Base-by-base conservation (phyloP, 2,797 vertebrate species). In the Loriculus beryllinus region DNA sequence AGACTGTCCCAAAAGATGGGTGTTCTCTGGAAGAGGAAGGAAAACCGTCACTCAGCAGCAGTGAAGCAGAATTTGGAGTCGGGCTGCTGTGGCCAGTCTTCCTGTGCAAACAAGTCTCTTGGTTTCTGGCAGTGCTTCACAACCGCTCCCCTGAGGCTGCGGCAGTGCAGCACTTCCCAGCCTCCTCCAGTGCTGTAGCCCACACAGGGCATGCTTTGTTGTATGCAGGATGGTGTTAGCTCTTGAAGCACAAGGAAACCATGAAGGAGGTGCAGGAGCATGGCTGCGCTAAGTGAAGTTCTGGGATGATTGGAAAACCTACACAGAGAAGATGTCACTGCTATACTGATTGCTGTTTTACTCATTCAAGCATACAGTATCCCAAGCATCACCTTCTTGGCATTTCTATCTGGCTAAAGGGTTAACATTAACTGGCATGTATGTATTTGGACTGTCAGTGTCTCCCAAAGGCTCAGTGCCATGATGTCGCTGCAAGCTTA, bases 161-260 rank as follows among this genome's bases (percentile, higher is more conserved):
- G 17, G 56, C 26, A 75, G 16, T 2, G 8, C 29, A 29, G 75
- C 12, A 8, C 35, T 90, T 67, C 51, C 43, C 64, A n/a, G n/a
- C 26, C 33, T 39, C 70, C 59, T 54, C 42, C 45, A 31, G 26
- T 4, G 33, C 21, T 9, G 39, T 33, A 63, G 76, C 49, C 49
- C 20, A 9, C 1, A 0, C 1, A 0, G 33, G 51, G 31, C 48
- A 47, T 5, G 0, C 33, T 45, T 8, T 13, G 37, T 4, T 29
- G 28, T 26, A 59, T 1, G 3, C 10, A 31, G 56, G 59, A 63
- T 1, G 18, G 28, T 18, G 43, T 70, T 33, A 63, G n/a, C 49
- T 89, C 68, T 48, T 56, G 49, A 86, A 67, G 63, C 68, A 52
- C 57, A 59, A 74, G 60, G 62, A 82, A 79, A 82, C 52, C 56